phyloP scores from a whole-genome alignment of 2,113 vertebrate genomes.

The Sapayoa aenigma region DNA sequence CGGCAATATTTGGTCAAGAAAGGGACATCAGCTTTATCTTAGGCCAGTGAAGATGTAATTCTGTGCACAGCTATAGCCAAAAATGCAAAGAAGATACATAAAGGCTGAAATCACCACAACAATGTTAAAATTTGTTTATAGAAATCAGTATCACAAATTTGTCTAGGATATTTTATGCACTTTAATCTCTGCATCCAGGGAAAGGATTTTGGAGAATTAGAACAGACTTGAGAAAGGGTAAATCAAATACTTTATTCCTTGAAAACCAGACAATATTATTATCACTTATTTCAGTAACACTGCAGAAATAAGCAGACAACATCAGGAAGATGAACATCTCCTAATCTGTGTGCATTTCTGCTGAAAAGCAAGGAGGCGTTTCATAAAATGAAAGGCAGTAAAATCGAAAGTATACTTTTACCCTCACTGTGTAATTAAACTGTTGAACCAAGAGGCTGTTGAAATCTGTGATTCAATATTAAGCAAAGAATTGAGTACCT shows the following conservation, averaged over 20 bases:
- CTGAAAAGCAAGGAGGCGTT: background rate
- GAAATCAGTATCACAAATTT: background rate
- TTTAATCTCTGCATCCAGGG: background rate
- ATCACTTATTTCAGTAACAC: background rate
- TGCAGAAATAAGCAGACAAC: background rate
- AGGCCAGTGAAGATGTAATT: background rate
- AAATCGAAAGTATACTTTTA: background rate
- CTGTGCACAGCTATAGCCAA: background rate
- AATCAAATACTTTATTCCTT: background rate
- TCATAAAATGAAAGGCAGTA: background rate
- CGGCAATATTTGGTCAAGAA: background rate
- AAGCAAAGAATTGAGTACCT: background rate
- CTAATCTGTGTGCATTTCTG: background rate
- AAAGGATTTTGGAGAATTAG: background rate
- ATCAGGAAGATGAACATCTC: background rate
- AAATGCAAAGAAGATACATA: background rate
- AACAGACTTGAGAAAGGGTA: background rate
- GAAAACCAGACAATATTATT: background rate
- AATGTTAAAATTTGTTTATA: background rate
- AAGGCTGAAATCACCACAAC: background rate
- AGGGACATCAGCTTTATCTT: background rate
- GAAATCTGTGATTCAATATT: background rate
- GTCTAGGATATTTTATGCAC: background rate
- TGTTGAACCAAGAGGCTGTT: background rate
- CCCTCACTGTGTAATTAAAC: background rate